Evolutionary conservation across 2,113 vertebrate species (phyloP).

Genomic region (Poeciliopsis turrubarensis): DNA sequence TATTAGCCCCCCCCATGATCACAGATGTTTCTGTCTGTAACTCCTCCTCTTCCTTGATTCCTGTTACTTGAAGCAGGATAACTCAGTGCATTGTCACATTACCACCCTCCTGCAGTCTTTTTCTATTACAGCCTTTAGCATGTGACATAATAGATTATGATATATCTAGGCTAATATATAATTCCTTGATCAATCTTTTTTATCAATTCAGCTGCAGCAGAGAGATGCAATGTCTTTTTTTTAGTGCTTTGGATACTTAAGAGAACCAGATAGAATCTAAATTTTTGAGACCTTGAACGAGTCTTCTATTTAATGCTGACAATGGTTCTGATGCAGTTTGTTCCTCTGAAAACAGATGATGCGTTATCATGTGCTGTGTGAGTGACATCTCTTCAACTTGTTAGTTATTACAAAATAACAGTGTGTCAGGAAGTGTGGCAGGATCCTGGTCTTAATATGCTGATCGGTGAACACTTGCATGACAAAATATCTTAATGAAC

Average conservation of each 20-base stretch:
- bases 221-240: neutral
- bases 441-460: constrained; percentile 14
- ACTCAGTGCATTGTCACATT: no score
- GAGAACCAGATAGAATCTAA: neutral
- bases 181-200: no score
- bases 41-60: no score
- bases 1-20: no score
- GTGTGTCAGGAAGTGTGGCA: constrained; percentile 1
- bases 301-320: neutral
- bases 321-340: neutral
- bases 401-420: constrained; percentile 8
- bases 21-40: no score
- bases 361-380: neutral
- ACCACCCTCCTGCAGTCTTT: no score
- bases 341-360: constrained; percentile 1
- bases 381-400: neutral
- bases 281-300: neutral
- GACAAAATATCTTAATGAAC: constrained; percentile 10
- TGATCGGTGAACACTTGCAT: constrained; percentile 20
- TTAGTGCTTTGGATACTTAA: neutral
- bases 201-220: neutral
- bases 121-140: no score
- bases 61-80: no score
- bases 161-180: no score
- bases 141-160: no score